Conservation (phyloP, 2,888 invertebrate species). For the Ashinkailepas kermadecensis region DNA sequence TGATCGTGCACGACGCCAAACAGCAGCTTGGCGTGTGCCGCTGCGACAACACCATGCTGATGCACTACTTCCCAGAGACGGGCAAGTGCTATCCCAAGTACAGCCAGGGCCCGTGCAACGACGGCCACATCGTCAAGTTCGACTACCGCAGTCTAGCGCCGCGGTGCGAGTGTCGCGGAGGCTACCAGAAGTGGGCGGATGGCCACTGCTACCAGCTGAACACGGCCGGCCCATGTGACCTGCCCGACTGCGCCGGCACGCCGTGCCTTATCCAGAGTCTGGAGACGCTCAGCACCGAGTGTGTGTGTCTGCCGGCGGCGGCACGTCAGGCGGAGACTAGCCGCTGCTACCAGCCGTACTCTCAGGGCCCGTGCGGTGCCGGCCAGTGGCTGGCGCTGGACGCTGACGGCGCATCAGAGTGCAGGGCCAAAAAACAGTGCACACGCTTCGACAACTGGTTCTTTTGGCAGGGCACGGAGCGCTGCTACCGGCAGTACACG, state of each 20-base stretch:
- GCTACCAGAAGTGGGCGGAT: constrained; percentile 35
- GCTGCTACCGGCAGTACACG: constrained; percentile 36
- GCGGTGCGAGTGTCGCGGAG: constrained; percentile 35
- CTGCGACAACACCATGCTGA: constrained; percentile 33
- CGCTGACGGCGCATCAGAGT: constrained; percentile 29
- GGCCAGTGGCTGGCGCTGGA: constrained; percentile 34
- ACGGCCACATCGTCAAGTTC: constrained; percentile 35
- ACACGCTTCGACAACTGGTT: constrained; percentile 36
- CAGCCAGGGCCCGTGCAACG: constrained; percentile 36
- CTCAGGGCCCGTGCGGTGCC: constrained; percentile 33
- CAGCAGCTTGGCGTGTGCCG: constrained; percentile 33
- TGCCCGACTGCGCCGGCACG: constrained; percentile 30
- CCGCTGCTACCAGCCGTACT: constrained; percentile 34
- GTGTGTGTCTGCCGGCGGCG: constrained; percentile 34
- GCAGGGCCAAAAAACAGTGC: constrained; percentile 34
- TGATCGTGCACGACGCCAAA: constrained; percentile 33
- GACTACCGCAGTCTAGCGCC: constrained; percentile 35
- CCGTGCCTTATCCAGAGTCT: constrained; percentile 34
- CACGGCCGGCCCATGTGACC: constrained; percentile 35
- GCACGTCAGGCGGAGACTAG: constrained; percentile 25
- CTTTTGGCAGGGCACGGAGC: constrained; percentile 35
- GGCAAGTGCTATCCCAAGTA: constrained; percentile 34
- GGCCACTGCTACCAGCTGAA: constrained; percentile 36
- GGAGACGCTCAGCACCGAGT: constrained; percentile 35
- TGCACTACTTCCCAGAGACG: constrained; percentile 34